Conservation (phyloP, 2,797 vertebrate genomes). For the Sitta carolinensis region DNA sequence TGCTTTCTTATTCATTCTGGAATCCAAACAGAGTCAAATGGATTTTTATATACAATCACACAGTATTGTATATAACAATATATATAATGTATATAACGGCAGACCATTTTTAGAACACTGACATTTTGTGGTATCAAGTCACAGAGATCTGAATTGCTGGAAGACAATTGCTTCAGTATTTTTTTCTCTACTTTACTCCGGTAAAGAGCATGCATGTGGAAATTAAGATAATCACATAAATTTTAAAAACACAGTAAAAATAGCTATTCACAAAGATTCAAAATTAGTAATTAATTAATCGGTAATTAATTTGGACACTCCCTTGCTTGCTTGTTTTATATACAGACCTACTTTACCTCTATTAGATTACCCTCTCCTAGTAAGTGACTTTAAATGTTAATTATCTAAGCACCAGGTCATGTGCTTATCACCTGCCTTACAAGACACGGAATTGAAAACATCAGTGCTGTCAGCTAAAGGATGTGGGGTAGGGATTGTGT, state of each 20-base stretch:
- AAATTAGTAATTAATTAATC: background rate
- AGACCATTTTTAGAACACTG: background rate
- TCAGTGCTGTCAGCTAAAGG: background rate
- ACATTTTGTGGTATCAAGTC: background rate
- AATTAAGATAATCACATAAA: background rate
- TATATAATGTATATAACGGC: background rate
- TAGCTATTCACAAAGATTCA: background rate
- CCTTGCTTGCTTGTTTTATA: background rate
- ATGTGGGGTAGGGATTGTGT: background rate
- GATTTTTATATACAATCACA: background rate
- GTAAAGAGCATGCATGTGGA: background rate
- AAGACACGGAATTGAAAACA: background rate
- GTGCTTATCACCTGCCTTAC: background rate
- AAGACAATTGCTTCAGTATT: background rate
- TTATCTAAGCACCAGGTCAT: background rate
- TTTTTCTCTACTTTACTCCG: background rate
- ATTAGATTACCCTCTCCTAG: background rate
- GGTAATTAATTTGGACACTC: background rate
- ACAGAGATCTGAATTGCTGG: background rate
- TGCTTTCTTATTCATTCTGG: background rate
- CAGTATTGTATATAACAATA: background rate
- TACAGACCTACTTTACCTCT: background rate
- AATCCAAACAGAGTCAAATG: background rate
- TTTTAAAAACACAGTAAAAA: background rate
- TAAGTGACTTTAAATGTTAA: background rate